Conservation (phyloP, 2,113 vertebrate genomes). For the Mormyrus lacerda region DNA sequence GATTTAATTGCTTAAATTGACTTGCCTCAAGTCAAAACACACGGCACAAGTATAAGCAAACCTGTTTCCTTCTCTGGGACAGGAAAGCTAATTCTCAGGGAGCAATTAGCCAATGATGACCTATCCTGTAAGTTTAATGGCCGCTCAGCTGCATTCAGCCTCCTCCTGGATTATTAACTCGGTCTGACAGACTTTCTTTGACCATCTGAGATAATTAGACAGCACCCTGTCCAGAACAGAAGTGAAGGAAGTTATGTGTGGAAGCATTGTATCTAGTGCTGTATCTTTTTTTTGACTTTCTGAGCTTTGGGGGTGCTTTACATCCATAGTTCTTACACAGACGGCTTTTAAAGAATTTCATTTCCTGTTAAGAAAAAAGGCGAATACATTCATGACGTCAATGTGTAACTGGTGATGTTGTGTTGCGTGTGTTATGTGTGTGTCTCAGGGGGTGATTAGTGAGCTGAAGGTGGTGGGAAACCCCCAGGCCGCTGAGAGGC, state of each 20-base stretch:
- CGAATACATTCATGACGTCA: neutral
- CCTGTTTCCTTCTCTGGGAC: neutral
- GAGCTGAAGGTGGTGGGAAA: conserved; percentile 74
- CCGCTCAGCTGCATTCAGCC: conserved; percentile 30
- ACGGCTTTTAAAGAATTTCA: neutral
- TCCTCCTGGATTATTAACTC: conserved; percentile 21
- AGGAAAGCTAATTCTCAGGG: conserved; percentile 38
- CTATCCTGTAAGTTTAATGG: conserved; percentile 27
- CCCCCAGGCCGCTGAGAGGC: conserved; percentile 63
- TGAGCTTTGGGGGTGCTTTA: neutral
- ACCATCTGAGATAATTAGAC: conserved; percentile 19
- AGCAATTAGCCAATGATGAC: conserved; percentile 35
- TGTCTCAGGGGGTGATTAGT: conserved; percentile 70
- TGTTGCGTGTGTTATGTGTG: conserved; percentile 7
- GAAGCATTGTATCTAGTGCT: neutral
- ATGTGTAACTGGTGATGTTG: neutral
- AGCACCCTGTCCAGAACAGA: neutral
- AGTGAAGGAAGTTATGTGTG: neutral
- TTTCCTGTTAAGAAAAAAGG: neutral
- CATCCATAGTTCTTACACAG: neutral
- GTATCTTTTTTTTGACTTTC: neutral
- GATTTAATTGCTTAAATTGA: conserved; percentile 49
- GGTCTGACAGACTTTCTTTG: neutral
- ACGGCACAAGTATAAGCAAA: conserved; percentile 1
- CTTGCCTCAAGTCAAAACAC: conserved; percentile 35